A percentile compares a stretch with the other conserved stretches of the same genome.
phyloP scores from a whole-genome alignment of 2,888 invertebrate species.

The Seira sanloemensis region DNA sequence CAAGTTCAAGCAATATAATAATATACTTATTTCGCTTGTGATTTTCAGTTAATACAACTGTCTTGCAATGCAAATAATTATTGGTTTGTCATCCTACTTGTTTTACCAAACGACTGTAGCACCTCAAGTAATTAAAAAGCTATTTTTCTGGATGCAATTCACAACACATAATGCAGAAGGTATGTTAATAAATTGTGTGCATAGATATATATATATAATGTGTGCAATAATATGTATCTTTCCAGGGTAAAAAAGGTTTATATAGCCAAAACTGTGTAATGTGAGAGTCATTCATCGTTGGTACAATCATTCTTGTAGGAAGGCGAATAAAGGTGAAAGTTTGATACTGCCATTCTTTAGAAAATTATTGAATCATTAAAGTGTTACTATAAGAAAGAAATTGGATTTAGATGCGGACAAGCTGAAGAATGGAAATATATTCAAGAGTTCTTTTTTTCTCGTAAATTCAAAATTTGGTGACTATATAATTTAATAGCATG shows the following conservation, averaged over 20 bases:
- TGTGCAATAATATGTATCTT: background rate
- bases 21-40: background rate
- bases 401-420: background rate
- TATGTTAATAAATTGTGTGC: background rate
- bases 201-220: too few relatives aligned
- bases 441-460: too few relatives aligned
- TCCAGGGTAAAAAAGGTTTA: background rate
- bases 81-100: background rate
- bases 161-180: background rate
- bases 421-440: background rate
- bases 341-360: background rate
- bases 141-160: background rate
- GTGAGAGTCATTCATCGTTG: background rate
- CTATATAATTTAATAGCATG: background rate
- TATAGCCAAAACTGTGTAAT: background rate
- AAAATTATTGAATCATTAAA: background rate
- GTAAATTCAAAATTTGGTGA: background rate
- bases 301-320: background rate
- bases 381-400: background rate
- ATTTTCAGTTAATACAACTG: too few relatives aligned
- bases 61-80: background rate
- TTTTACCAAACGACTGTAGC: background rate
- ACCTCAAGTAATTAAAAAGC: background rate
- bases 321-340: background rate
- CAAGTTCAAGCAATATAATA: background rate